phyloP scores from a whole-genome alignment of 2,797 vertebrate species.

The Argentina silus region DNA sequence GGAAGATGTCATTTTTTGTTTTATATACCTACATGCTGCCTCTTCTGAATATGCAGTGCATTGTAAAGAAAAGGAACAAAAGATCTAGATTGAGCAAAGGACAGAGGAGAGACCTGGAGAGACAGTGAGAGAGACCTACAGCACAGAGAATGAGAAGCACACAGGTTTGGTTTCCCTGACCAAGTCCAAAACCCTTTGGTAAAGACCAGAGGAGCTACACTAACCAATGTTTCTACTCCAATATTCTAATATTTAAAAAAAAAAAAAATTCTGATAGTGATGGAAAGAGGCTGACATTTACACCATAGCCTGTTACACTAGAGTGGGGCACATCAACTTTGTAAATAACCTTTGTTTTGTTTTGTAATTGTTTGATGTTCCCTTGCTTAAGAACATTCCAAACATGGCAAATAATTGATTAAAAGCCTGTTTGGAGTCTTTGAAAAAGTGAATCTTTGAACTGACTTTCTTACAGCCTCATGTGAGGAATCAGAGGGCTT shows the following conservation, averaged over 20 bases:
- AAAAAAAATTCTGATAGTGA: too few species aligned
- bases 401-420: not conserved
- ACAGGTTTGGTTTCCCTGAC: conserved; percentile 29
- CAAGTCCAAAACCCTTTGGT: conserved; percentile 49
- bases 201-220: not conserved
- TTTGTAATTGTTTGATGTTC: not conserved
- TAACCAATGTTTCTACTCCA: not conserved
- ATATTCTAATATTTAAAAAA: too few species aligned
- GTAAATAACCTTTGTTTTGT: not conserved
- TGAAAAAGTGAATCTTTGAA: not conserved
- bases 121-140: conserved; percentile 12
- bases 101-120: conserved; percentile 53
- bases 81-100: conserved; percentile 77
- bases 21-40: conserved; percentile 77
- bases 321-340: not conserved
- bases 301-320: too few species aligned
- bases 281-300: not conserved
- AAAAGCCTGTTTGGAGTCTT: not conserved
- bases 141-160: conserved; percentile 45
- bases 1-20: conserved; percentile 46
- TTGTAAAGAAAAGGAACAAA: conserved; percentile 79
- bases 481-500: not conserved
- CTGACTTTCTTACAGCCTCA: not conserved
- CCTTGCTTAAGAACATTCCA: not conserved
- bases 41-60: conserved; percentile 78